phyloP scores from a whole-genome alignment of 2,888 invertebrate genomes.

The Troides helena region DNA sequence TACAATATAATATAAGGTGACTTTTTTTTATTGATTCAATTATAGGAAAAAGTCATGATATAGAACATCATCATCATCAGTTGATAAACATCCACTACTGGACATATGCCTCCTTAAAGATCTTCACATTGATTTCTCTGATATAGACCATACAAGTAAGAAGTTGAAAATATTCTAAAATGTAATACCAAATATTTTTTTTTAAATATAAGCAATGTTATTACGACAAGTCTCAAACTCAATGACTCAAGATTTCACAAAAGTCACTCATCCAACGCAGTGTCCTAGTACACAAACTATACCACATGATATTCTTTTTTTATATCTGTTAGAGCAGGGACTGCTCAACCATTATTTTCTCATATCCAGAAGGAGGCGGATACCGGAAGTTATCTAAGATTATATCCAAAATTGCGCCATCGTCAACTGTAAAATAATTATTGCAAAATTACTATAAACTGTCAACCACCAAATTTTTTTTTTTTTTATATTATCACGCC shows the following conservation, averaged over 20 bases:
- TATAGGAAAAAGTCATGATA: neutral
- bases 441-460: neutral
- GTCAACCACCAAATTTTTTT: neutral
- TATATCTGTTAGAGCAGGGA: slow-evolving; percentile 88
- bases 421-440: slow-evolving; percentile 86
- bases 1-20: neutral
- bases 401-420: slow-evolving; percentile 97
- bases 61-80: neutral
- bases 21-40: neutral
- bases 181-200: neutral
- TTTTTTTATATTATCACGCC: too few relatives aligned
- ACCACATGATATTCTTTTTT: neutral
- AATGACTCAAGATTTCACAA: slow-evolving; percentile 15
- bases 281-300: slow-evolving; percentile 43
- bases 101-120: too few relatives aligned
- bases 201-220: slow-evolving; percentile 10
- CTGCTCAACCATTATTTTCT: slow-evolving; percentile 98
- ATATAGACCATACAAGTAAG: neutral
- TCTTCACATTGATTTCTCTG: too few relatives aligned
- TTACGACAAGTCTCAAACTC: slow-evolving; percentile 16
- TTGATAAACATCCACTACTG: too few relatives aligned
- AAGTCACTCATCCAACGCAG: slow-evolving; percentile 27
- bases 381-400: slow-evolving; percentile 94
- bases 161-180: slow-evolving; percentile 1
- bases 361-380: slow-evolving; percentile 92